These are phyloP conservation scores for Tetranychus piercei DNA, from an alignment of 2,888 invertebrate species.

Conservation along the genomic window DNA sequence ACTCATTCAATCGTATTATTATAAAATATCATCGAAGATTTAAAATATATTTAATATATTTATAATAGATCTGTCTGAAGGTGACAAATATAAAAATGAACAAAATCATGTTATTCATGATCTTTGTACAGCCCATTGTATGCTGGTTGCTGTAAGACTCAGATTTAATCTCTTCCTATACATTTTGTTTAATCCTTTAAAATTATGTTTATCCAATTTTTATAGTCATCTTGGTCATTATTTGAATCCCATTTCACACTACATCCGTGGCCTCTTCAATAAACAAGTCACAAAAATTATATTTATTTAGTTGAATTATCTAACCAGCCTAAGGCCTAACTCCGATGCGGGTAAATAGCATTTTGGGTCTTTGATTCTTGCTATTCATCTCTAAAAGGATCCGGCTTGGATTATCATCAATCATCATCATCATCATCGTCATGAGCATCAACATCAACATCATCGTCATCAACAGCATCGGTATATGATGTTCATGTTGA, in stretches of 20 bases:
- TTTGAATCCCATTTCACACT: not conserved
- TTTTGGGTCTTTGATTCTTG: not conserved
- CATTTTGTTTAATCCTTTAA: not conserved
- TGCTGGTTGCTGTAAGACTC: no score
- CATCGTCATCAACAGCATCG: no score
- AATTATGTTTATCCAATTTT: not conserved
- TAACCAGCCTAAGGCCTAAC: not conserved
- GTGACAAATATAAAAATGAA: no score
- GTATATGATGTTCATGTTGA: no score
- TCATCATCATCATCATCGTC: not conserved
- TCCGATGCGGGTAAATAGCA: not conserved
- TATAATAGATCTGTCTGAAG: no score
- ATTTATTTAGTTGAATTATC: not conserved
- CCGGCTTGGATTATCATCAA: slow-evolving; percentile 1
- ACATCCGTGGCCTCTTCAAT: slow-evolving; percentile 1
- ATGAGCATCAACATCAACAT: no score
- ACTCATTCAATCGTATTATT: no score
- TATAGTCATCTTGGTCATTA: not conserved
- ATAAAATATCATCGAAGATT: no score
- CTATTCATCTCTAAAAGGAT: not conserved
- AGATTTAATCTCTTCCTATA: no score
- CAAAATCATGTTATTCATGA: no score
- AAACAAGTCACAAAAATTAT: not conserved
- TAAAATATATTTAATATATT: no score
- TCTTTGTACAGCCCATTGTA: no score